Evolutionary conservation across 2,113 vertebrate species (phyloP), one percentile per base, ranked within the genome.

Genomic region (Hippocampus guttulatus): DNA sequence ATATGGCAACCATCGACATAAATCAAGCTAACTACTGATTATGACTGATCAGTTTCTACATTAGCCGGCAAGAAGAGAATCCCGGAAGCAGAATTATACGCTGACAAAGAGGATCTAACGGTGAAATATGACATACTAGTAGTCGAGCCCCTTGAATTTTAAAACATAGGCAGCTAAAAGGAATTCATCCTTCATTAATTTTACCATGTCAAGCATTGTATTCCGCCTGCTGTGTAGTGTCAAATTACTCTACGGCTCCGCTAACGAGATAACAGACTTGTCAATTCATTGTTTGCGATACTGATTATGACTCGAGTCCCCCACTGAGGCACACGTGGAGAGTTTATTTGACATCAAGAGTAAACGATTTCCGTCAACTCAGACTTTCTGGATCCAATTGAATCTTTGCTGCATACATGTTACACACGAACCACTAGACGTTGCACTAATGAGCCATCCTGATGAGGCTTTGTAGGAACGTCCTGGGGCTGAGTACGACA

Each of bases 391-490:
- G 27, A 54, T 38, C 33, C 25, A 9, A 8, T 30, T 30, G 43
- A 43, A 68, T 73, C 12, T 21, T 47, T 18, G 66, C 21, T 33
- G 45, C 45, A 67, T 61, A 41, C 63, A 58, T 8, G 16, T 57
- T 58, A 55, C 63, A 67, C 71, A 27, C 40, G 23, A 55, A 38
- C 21, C 23, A 8, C 5, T 5, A 45, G 58, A 63, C 64, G 73
- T 58, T 74, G 21, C n/a, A 51, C 69, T 66, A 77, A 71, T 64
- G 40, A 64, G 60, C 20, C 25, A 6, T 52, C 9, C 12, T 27
- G 49, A 55, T 43, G 38, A 3, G 9, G 43, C 62, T 25, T 73
- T 54, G 63, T 20, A 58, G 3, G 40, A 23, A 8, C 66, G 15
- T 83, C 71, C 71, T 25, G 64, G 20, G 67, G 66, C 66, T 27